phyloP scores from a whole-genome alignment of 2,113 vertebrate species.

The Anoplopoma fimbria region DNA sequence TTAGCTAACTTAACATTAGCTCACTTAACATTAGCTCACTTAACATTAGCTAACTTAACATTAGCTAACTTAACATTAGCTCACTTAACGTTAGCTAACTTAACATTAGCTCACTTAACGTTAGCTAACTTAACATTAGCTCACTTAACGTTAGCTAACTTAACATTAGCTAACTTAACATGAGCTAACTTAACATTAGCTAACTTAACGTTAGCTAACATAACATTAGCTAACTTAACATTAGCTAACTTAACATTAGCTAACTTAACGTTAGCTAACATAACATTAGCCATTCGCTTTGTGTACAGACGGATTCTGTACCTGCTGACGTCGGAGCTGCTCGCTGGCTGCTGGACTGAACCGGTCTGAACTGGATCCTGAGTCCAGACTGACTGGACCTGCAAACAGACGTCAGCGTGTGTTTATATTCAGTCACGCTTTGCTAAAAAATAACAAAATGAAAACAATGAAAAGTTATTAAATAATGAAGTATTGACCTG shows the following conservation, averaged over 20 bases:
- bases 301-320: neutral
- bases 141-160: too few relatives aligned
- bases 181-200: neutral
- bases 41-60: neutral
- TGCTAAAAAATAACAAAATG: fast-evolving
- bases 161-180: neutral
- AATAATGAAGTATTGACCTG: neutral
- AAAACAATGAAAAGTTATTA: neutral
- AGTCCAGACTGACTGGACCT: neutral
- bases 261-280: neutral
- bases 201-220: neutral
- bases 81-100: neutral
- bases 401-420: neutral
- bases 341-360: constrained; percentile 22
- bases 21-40: neutral
- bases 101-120: neutral
- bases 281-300: neutral
- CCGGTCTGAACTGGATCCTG: constrained; percentile 10
- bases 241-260: neutral
- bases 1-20: neutral
- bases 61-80: neutral
- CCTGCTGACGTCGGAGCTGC: constrained; percentile 33
- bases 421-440: neutral
- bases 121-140: neutral
- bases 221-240: neutral